These are phyloP conservation scores for Colostygia pectinataria DNA, from an alignment of 2,888 invertebrate genomes.

Conservation along the genomic window DNA sequence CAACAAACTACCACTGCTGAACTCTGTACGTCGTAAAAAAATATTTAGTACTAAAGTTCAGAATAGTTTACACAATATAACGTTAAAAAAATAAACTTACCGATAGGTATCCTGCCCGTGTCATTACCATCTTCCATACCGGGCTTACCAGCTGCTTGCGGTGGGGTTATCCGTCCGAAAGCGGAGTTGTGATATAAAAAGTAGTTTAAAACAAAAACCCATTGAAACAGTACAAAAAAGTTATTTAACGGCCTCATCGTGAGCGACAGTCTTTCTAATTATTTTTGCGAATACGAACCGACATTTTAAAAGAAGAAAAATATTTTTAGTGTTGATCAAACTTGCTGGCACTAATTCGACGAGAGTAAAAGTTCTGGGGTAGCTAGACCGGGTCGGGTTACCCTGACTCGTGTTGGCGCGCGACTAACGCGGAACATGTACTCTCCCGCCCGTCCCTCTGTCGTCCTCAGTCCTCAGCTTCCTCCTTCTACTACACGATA, in stretches of 20 bases:
- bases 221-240: background rate
- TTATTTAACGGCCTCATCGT: slow-evolving; percentile 8
- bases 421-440: slow-evolving; percentile 54
- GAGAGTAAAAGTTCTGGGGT: slow-evolving; percentile 7
- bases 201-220: background rate
- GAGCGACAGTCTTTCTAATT: background rate
- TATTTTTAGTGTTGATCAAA: too few species aligned
- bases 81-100: slow-evolving; percentile 12
- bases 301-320: background rate
- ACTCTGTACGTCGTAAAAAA: too few species aligned
- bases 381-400: slow-evolving; percentile 9
- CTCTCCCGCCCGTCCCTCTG: slow-evolving; percentile 55
- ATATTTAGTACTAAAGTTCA: too few species aligned
- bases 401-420: slow-evolving; percentile 42
- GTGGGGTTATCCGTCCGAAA: background rate
- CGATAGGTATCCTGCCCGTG: slow-evolving; percentile 5
- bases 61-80: too few species aligned
- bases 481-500: slow-evolving; percentile 61
- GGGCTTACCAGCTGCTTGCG: background rate
- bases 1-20: too few species aligned
- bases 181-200: background rate
- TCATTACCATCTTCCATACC: background rate
- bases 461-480: slow-evolving; percentile 45
- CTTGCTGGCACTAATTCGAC: background rate
- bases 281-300: background rate